Evolutionary conservation across 2,888 invertebrate genomes (phyloP).

Genomic region (Schizaphis graminum): DNA sequence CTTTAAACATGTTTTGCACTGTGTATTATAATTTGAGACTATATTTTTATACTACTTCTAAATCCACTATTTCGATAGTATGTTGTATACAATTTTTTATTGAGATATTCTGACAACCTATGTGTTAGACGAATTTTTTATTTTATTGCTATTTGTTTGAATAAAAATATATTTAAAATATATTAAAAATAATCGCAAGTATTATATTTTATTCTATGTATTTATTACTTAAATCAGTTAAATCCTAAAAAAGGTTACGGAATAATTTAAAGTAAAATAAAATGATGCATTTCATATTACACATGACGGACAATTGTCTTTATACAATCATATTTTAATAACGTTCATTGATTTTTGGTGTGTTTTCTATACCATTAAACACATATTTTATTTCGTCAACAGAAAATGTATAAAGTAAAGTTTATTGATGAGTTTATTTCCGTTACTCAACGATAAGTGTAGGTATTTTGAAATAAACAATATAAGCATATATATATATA

Average conservation of each 20-base stretch:
- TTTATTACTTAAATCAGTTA: too few species aligned
- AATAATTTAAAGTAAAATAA: background rate
- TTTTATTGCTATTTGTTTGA: background rate
- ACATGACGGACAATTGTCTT: background rate
- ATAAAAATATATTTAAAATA: too few species aligned
- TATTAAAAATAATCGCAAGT: background rate
- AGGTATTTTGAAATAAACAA: background rate
- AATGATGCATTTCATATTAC: background rate
- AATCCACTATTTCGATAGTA: background rate
- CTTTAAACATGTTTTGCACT: background rate
- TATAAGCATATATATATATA: background rate
- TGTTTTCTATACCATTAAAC: background rate
- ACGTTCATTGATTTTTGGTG: background rate
- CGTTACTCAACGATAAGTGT: background rate
- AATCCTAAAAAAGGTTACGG: background rate
- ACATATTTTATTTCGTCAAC: background rate
- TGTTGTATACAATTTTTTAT: background rate
- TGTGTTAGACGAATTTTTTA: too few species aligned
- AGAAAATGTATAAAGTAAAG: background rate
- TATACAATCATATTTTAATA: background rate
- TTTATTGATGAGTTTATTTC: background rate
- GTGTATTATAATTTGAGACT: too few species aligned
- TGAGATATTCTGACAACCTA: background rate
- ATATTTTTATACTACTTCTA: background rate
- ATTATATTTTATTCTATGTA: background rate